Evolutionary conservation across 2,113 vertebrate species (phyloP).

Genomic region (Zosterops japonicus): DNA sequence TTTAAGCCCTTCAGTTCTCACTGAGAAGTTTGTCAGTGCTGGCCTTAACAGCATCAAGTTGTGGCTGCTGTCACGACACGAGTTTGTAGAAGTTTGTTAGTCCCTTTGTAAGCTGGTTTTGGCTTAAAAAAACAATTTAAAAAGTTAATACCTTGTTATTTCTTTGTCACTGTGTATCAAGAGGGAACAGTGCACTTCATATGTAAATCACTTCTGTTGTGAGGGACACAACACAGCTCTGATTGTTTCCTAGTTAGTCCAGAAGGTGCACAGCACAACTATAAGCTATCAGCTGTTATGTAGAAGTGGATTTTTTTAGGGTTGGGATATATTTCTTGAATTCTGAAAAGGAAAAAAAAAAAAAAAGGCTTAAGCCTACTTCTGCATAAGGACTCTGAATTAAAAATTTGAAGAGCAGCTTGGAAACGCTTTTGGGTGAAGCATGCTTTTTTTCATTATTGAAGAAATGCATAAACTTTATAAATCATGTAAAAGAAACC

Average conservation of each 20-base stretch:
- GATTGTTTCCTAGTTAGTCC: neutral
- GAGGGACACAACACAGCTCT: rapidly evolving
- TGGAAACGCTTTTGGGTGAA: neutral
- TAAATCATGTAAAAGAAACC: neutral
- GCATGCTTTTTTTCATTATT: neutral
- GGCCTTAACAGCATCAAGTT: neutral
- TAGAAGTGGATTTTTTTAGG: neutral
- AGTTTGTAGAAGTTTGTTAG: neutral
- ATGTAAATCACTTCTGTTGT: neutral
- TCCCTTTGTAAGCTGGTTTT: neutral
- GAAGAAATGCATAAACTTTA: neutral
- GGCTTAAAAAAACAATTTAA: rapidly evolving
- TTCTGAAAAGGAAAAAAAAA: neutral
- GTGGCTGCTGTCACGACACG: neutral
- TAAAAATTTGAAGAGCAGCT: neutral
- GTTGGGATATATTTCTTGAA: neutral
- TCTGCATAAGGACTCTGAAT: neutral
- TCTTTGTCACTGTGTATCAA: neutral
- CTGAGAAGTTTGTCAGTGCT: neutral
- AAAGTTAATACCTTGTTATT: neutral
- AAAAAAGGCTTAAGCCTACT: neutral
- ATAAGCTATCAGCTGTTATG: neutral
- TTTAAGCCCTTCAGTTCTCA: neutral
- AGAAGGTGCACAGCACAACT: neutral
- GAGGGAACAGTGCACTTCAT: neutral